These are phyloP conservation scores for Panulirus ornatus DNA, from an alignment of 1,140 invertebrate species.

Conservation along the genomic window DNA sequence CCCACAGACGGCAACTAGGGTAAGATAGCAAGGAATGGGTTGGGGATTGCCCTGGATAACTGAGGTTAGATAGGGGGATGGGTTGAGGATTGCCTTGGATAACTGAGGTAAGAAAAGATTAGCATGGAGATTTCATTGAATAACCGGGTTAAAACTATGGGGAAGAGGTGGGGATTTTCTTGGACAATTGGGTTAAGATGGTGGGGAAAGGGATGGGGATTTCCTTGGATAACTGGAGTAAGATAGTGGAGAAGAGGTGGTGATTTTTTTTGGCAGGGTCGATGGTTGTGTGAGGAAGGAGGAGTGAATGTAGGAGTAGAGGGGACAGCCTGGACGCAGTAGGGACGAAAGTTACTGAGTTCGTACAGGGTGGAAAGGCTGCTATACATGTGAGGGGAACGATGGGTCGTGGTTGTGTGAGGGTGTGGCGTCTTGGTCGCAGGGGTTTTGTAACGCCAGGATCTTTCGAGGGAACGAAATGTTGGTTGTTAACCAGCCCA, in stretches of 20 bases:
- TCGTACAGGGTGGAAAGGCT: too few relatives aligned
- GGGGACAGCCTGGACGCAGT: too few relatives aligned
- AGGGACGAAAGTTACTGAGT: too few relatives aligned
- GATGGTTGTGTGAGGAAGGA: not conserved
- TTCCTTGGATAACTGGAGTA: not conserved
- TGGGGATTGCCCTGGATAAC: not conserved
- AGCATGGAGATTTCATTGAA: not conserved
- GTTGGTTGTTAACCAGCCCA: too few relatives aligned
- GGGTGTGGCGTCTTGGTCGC: too few relatives aligned
- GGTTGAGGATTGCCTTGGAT: not conserved
- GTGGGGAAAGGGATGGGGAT: not conserved
- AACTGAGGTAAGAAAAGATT: not conserved
- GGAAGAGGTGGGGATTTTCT: not conserved
- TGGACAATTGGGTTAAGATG: not conserved
- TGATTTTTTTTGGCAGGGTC: too few relatives aligned
- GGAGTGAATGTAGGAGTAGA: not conserved
- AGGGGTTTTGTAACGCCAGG: too few relatives aligned
- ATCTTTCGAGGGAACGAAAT: too few relatives aligned
- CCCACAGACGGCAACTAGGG: not conserved
- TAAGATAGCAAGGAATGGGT: not conserved
- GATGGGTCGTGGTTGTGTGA: not conserved
- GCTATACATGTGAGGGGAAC: not conserved
- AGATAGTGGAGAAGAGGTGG: not conserved
- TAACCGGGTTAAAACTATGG: not conserved
- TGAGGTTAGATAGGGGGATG: not conserved